A percentile compares a stretch with the other conserved stretches of the same genome.
Conservation (phyloP, 1,140 invertebrate species). For the Phymastichus coffea region DNA sequence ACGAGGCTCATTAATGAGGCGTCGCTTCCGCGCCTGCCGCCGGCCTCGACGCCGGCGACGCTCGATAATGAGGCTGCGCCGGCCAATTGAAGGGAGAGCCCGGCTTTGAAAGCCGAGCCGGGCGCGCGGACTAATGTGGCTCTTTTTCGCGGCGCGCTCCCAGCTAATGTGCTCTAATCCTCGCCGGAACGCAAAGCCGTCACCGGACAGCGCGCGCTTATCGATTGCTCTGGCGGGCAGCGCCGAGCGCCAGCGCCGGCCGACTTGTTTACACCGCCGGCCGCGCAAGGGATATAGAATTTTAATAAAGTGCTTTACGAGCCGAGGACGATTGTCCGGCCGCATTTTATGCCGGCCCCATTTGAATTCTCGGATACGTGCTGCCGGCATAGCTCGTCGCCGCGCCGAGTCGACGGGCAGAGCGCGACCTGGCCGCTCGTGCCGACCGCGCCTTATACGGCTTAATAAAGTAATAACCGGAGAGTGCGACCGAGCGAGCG, state of each 20-base stretch:
- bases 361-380: slow-evolving; percentile 52
- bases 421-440: slow-evolving; percentile 13
- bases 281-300: slow-evolving; percentile 52
- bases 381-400: neutral
- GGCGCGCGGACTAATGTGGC: neutral
- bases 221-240: too few relatives aligned
- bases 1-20: neutral
- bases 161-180: too few relatives aligned
- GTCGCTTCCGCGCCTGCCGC: neutral
- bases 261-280: too few relatives aligned
- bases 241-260: slow-evolving; percentile 13
- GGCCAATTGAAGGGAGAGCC: neutral
- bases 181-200: too few relatives aligned
- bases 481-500: slow-evolving; percentile 22
- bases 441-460: slow-evolving; percentile 41
- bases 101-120: neutral
- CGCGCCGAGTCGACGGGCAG: slow-evolving; percentile 22
- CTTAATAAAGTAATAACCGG: slow-evolving; percentile 53
- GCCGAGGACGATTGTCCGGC: slow-evolving; percentile 57
- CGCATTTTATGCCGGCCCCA: slow-evolving; percentile 55
- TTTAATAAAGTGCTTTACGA: slow-evolving; percentile 60
- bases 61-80: neutral
- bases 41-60: too few relatives aligned
- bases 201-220: too few relatives aligned
- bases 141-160: too few relatives aligned